Base-by-base conservation (phyloP, 2,113 vertebrate species). In the Callaeas wilsoni region DNA sequence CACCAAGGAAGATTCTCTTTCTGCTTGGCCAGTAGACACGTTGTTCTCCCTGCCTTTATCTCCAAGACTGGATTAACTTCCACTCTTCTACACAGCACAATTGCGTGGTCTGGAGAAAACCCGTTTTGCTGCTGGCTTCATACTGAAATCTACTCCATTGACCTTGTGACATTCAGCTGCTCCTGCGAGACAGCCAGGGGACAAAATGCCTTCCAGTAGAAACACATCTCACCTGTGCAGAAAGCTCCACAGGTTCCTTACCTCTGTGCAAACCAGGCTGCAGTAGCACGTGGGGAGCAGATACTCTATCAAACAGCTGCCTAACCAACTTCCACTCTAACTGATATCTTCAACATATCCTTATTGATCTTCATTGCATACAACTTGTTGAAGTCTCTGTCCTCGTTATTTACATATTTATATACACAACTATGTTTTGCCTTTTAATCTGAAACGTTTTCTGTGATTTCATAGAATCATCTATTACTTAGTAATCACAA, bases 391-490 rank as follows among this genome's bases (percentile, higher is more conserved):
- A 82, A 74, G 27, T 37, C 27, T 80, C 67, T 83, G 19, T 33
- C 74, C 16, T n/a, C 70, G 13, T 47, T 80, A 44, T 84, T 84
- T 93, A 44, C 23, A 7, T 77, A 47, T 50, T 67, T 63, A 25
- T 37, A 33, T 10, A 47, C 25, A 41, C 0, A 0, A 7, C 50
- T 74, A 0, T 21, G 12, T n/a, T 90, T 89, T 71, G 15, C 46
- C 68, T 95, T 86, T 65, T 59, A 80, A 90, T 75, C 74, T 91
- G 69, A 86, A 93, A 83, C 52, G 23, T 70, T 86, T 91, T 75
- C 75, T 78, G n/a, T 12, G 15, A 44, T 64, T 77, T 20, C 49
- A 1, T 27, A 27, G 26, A 68, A 77, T 49, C 68, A 90, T 88
- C 68, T 63, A 63, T 88, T 87, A 83, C 37, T 71, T 78, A 84